phyloP scores from a whole-genome alignment of 2,113 vertebrate species.

The Willisornis vidua region DNA sequence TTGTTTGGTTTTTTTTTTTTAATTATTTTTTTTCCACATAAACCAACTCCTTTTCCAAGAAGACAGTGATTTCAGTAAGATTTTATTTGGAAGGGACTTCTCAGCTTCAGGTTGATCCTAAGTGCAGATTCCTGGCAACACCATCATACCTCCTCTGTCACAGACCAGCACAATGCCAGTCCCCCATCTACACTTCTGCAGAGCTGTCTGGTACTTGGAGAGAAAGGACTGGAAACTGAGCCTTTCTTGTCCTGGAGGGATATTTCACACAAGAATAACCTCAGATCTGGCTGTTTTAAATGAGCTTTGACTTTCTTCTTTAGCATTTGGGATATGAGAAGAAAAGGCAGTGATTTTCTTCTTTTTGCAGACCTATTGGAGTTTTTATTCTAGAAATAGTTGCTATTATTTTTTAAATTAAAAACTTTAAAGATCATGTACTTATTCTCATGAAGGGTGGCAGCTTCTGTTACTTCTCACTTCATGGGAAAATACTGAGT shows the following conservation, averaged over 20 bases:
- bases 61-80: not conserved
- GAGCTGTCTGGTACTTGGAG: not conserved
- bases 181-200: not conserved
- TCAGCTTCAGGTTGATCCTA: not conserved
- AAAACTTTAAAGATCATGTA: not conserved
- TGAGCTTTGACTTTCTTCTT: not conserved
- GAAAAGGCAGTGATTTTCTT: not conserved
- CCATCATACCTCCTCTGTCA: accelerated
- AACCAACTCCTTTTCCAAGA: not conserved
- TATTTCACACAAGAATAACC: not conserved
- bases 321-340: not conserved
- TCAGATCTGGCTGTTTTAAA: not conserved
- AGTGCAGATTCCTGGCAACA: not conserved
- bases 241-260: not conserved
- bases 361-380: not conserved
- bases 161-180: not conserved
- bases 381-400: not conserved
- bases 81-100: not conserved
- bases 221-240: not conserved
- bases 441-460: not conserved
- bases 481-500: not conserved
- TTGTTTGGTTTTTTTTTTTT: too few relatives aligned
- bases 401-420: not conserved
- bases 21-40: too few relatives aligned
- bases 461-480: not conserved